Conservation (phyloP, 1,140 invertebrate genomes). For the Homalodisca vitripennis region DNA sequence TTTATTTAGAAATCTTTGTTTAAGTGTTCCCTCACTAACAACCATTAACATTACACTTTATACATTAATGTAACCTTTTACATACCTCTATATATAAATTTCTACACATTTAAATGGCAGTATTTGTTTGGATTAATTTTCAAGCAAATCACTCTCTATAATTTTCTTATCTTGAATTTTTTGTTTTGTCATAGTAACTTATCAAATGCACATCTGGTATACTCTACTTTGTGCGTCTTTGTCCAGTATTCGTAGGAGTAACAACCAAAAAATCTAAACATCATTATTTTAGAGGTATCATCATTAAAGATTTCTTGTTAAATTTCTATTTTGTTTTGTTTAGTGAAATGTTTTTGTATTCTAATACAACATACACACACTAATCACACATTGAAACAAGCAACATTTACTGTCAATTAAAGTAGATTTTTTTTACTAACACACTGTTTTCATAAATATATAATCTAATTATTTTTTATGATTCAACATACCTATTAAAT, state of each 20-base stretch:
- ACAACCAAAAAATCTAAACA: not conserved
- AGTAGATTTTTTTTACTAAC: no score
- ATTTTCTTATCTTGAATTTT: no score
- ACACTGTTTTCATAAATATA: no score
- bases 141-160: not conserved
- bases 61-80: slow-evolving; percentile 1
- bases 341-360: not conserved
- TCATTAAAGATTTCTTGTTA: not conserved
- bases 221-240: slow-evolving; percentile 2
- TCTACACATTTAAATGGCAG: slow-evolving; percentile 18
- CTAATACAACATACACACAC: not conserved
- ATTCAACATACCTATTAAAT: no score
- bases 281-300: no score
- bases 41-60: slow-evolving; percentile 12
- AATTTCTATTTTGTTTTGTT: not conserved
- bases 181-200: not conserved
- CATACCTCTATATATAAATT: not conserved
- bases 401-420: slow-evolving; percentile 4
- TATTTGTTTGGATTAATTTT: slow-evolving; percentile 24
- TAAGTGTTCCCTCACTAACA: slow-evolving; percentile 24
- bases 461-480: no score
- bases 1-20: slow-evolving; percentile 30
- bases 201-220: not conserved
- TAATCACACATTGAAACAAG: not conserved
- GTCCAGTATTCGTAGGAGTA: not conserved